These are phyloP conservation scores for Bombus picipes DNA, from an alignment of 1,140 invertebrate genomes.

Conservation along the genomic window DNA sequence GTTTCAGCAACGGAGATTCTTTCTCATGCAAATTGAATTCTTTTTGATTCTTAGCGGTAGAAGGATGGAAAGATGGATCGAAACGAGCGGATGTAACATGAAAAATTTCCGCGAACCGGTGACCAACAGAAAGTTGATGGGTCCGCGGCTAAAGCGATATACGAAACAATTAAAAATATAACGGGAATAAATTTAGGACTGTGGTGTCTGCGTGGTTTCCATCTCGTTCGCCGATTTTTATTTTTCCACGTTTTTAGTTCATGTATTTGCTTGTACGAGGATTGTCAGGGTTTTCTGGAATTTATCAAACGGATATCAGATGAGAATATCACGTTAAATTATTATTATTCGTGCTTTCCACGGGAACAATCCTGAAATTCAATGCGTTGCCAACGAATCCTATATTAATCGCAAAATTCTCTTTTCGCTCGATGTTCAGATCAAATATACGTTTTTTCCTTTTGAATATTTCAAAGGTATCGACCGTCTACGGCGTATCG, in stretches of 20 bases:
- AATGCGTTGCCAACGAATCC: not conserved
- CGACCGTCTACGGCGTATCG: too few species aligned
- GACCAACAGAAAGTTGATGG: not conserved
- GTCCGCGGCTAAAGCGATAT: not conserved
- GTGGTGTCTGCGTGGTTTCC: not conserved
- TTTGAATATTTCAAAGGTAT: not conserved
- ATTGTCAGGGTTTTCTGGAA: not conserved
- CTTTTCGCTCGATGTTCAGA: too few species aligned
- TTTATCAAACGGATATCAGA: not conserved
- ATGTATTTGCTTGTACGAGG: not conserved
- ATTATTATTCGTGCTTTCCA: not conserved
- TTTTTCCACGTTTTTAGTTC: not conserved
- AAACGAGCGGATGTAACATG: not conserved
- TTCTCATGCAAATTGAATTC: conserved; percentile 50
- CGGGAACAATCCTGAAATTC: not conserved
- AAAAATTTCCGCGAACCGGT: conserved; percentile 6
- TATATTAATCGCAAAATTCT: not conserved
- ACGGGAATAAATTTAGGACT: not conserved
- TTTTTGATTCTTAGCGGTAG: conserved; percentile 25
- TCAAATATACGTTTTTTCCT: too few species aligned
- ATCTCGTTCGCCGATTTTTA: not conserved
- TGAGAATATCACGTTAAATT: not conserved
- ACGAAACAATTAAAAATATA: not conserved
- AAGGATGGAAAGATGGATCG: not conserved
- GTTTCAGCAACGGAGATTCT: conserved; percentile 38